Conservation (phyloP, 92 coral and sea anemone species). For the Muricea muricata region DNA sequence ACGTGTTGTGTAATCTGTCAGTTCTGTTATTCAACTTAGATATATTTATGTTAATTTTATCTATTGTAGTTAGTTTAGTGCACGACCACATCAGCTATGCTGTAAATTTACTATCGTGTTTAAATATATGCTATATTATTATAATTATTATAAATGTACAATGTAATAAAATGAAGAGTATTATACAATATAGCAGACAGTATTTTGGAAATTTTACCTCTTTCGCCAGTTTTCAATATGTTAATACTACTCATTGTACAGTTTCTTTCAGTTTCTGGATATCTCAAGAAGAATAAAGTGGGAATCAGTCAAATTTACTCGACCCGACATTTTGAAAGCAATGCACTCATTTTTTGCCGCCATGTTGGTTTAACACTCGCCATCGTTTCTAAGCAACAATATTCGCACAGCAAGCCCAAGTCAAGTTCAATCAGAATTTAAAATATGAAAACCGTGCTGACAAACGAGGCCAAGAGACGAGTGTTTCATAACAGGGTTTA, state of each 20-base stretch:
- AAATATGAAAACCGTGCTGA: not conserved
- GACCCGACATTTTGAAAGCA: not conserved
- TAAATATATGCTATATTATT: no score
- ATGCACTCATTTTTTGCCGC: not conserved
- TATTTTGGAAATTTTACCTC: not conserved
- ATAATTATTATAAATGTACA: no score
- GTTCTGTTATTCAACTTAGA: no score
- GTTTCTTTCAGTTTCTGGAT: not conserved
- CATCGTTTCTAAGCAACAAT: not conserved
- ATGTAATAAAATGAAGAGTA: no score
- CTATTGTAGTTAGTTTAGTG: no score
- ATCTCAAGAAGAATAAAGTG: not conserved
- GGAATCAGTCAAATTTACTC: not conserved
- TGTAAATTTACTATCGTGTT: no score
- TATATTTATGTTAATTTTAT: no score
- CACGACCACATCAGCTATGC: no score
- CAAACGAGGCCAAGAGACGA: no score
- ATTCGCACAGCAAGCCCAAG: not conserved
- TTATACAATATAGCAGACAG: no score
- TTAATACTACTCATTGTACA: slow-evolving; percentile 2
- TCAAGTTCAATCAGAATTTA: not conserved
- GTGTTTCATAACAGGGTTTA: no score
- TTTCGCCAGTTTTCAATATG: not conserved
- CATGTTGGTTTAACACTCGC: slow-evolving; percentile 1
- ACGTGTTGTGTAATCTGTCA: no score